Conservation (phyloP, 2,797 vertebrate species). For the Oryzias dopingdopingensis region DNA sequence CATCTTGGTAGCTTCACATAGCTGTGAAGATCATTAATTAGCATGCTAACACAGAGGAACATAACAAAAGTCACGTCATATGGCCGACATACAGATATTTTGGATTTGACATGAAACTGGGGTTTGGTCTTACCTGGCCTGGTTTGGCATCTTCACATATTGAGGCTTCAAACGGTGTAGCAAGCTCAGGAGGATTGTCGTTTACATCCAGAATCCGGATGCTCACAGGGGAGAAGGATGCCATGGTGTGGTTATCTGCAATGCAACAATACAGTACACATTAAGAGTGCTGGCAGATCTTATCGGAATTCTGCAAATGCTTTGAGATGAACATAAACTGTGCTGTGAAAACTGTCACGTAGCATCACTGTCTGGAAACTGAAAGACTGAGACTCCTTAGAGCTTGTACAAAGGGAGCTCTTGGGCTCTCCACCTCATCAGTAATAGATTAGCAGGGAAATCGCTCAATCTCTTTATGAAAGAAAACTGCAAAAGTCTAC, state of each 20-base stretch:
- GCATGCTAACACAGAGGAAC: too few species aligned
- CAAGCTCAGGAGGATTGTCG: constrained; percentile 94
- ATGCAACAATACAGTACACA: background rate
- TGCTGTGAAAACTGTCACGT: background rate
- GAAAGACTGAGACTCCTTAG: background rate
- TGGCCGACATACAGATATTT: too few species aligned
- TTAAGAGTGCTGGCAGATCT: background rate
- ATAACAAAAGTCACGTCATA: too few species aligned
- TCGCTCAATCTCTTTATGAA: constrained; percentile 4
- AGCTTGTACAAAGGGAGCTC: background rate
- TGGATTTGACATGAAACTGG: background rate
- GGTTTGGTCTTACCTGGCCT: constrained; percentile 82
- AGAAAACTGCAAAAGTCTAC: background rate
- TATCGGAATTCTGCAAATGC: too few species aligned
- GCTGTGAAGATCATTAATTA: too few species aligned
- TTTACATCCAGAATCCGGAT: constrained; percentile 97
- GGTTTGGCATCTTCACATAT: constrained; percentile 96
- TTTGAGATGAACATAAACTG: too few species aligned
- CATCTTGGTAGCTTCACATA: too few species aligned
- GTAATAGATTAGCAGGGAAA: background rate
- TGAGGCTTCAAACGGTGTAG: constrained; percentile 90
- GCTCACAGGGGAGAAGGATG: constrained; percentile 84
- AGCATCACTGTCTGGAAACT: background rate
- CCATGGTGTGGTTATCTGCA: constrained; percentile 89
- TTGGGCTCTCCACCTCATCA: constrained; percentile 4